phyloP scores from a whole-genome alignment of 2,113 vertebrate species.

The Gila orcuttii region DNA sequence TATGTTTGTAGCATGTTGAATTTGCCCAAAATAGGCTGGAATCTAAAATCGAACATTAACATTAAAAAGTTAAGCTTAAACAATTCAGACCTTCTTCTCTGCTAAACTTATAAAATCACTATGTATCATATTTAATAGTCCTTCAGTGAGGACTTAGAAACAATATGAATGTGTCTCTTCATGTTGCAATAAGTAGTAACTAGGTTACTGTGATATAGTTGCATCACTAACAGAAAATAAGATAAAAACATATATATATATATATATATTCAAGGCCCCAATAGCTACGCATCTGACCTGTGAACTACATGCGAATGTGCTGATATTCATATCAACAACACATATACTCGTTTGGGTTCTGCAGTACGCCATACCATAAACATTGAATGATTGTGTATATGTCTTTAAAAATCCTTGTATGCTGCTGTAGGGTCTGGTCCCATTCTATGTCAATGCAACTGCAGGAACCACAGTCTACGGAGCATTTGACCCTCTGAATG shows the following conservation, averaged over 20 bases:
- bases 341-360: background rate
- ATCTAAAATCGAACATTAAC: background rate
- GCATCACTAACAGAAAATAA: background rate
- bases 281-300: background rate
- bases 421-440: conserved; percentile 65
- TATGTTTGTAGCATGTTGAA: background rate
- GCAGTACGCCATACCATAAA: background rate
- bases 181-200: background rate
- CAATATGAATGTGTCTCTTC: background rate
- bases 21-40: background rate
- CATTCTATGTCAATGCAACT: conserved; percentile 73
- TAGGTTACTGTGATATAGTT: background rate
- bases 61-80: too few species aligned
- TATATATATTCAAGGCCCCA: background rate
- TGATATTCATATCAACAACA: background rate
- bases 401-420: background rate
- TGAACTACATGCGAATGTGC: too few species aligned
- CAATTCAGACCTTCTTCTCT: background rate
- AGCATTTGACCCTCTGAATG: conserved; percentile 70
- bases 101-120: background rate
- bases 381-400: background rate
- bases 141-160: background rate
- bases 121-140: background rate
- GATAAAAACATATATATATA: background rate
- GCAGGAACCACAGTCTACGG: conserved; percentile 74